Conservation (phyloP, 2,888 invertebrate genomes). For the Malthinus flaveolus region DNA sequence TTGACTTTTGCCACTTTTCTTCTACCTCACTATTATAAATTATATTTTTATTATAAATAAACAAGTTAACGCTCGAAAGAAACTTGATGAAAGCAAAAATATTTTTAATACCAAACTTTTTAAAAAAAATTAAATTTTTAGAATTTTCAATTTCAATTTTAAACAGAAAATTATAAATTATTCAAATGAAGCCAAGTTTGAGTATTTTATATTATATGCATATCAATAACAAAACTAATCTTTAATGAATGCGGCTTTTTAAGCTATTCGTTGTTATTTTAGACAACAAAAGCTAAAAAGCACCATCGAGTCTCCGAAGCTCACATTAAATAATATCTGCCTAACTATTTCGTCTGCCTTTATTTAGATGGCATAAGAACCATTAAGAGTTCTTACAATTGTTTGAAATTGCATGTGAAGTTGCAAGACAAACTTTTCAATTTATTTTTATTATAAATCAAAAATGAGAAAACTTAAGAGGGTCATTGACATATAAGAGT, state of each 20-base stretch:
- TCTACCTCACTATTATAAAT: neutral
- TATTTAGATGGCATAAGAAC: slow-evolving; percentile 3
- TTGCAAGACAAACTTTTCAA: no score
- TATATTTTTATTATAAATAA: neutral
- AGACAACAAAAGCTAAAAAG: neutral
- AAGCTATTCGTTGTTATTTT: neutral
- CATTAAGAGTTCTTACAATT: no score
- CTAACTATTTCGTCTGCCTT: neutral
- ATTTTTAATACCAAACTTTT: neutral
- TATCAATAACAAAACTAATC: no score
- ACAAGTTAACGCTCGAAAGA: neutral
- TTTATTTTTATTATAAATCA: no score
- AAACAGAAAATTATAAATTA: no score
- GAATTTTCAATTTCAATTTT: neutral
- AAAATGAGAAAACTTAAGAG: no score
- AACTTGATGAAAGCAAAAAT: neutral
- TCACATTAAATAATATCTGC: neutral
- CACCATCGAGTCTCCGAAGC: neutral
- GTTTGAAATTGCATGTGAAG: no score
- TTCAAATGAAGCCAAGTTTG: no score
- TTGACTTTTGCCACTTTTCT: slow-evolving; percentile 21
- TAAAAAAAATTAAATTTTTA: neutral
- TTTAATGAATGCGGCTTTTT: neutral
- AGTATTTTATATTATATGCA: no score
- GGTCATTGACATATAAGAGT: no score